Base-by-base conservation (phyloP, 2,888 invertebrate species). In the Hemicrepidius hirtus region DNA sequence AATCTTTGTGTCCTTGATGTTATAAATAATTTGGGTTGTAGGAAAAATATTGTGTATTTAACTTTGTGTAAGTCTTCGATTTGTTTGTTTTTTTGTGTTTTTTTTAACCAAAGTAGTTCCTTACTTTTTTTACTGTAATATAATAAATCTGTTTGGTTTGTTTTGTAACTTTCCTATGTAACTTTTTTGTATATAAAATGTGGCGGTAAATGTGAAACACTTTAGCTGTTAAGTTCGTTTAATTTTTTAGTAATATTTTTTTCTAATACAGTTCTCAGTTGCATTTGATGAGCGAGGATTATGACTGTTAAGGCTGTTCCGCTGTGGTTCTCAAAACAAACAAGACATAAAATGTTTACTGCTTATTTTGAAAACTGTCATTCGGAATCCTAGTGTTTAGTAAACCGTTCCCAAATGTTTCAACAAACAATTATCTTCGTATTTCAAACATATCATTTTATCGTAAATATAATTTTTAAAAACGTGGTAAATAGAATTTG, bases 341-440 rank as follows among this genome's bases (percentile, higher is more conserved):
- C 84, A 83, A 80, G 81, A 79, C 80, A 74, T 81, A 80, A 80
- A 82, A 82, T 83, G 83, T 84, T 85, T 82, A 84, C 82, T 83
- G 82, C 80, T 78, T 86, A 86, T 86, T 86, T 85, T 86, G 86
- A 86, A 84, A 86, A 85, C 81, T 86, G 86, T 86, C 85, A 85
- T 85, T 84, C 80, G 80, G 82, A 82, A 85, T 85, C 85, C 85
- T 85, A 83, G 84, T 86, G 85, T 86, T 86, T 85, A 84, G 80
- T 80, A 82, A 82, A 82, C 80, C 76, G 62, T 73, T 76, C 74
- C 78, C 77, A 78, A 82, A 82, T 79, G 82, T 83, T 83, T 83
- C 83, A 83, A 83, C 84, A 84, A 83, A 85, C 84, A 84, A 82
- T 84, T 84, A 84, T 85, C 82, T 81, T 75, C 81, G 80, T 80